These are phyloP conservation scores for Drosophila suboccidentalis DNA, from an alignment of 2,888 invertebrate species.

Conservation along the genomic window DNA sequence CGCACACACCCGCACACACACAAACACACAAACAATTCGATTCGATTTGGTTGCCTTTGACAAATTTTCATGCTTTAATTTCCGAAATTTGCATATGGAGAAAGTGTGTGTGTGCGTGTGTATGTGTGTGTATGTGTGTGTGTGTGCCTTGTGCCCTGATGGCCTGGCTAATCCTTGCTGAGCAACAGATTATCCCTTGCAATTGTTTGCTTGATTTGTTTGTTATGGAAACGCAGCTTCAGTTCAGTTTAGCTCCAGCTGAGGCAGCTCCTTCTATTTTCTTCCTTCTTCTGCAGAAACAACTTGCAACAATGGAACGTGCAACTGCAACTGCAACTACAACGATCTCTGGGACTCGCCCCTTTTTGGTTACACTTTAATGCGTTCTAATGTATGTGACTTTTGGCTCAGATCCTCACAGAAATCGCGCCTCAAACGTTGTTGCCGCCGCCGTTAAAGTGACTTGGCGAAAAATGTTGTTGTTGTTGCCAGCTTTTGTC, in stretches of 20 bases:
- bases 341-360: constrained; percentile 51
- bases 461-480: constrained; percentile 66
- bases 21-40: constrained; percentile 10
- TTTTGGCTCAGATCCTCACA: constrained; percentile 68
- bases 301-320: constrained; percentile 55
- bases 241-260: constrained; percentile 22
- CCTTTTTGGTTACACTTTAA: constrained; percentile 82
- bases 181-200: constrained; percentile 80
- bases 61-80: constrained; percentile 79
- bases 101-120: constrained; percentile 5
- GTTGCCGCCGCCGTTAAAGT: constrained; percentile 70
- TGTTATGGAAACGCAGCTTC: constrained; percentile 63
- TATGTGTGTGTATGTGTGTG: constrained; percentile 10
- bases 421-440: constrained; percentile 51
- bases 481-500: constrained; percentile 47
- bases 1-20: constrained; percentile 18
- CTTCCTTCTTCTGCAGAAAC: constrained; percentile 50
- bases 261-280: constrained; percentile 29
- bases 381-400: constrained; percentile 84
- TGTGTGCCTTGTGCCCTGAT: constrained; percentile 46
- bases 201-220: constrained; percentile 82
- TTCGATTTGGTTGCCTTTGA: constrained; percentile 53
- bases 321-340: constrained; percentile 6
- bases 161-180: constrained; percentile 72
- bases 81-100: constrained; percentile 54